Evolutionary conservation across 2,888 invertebrate species (phyloP).

Genomic region (Sceliomorpha sp.): DNA sequence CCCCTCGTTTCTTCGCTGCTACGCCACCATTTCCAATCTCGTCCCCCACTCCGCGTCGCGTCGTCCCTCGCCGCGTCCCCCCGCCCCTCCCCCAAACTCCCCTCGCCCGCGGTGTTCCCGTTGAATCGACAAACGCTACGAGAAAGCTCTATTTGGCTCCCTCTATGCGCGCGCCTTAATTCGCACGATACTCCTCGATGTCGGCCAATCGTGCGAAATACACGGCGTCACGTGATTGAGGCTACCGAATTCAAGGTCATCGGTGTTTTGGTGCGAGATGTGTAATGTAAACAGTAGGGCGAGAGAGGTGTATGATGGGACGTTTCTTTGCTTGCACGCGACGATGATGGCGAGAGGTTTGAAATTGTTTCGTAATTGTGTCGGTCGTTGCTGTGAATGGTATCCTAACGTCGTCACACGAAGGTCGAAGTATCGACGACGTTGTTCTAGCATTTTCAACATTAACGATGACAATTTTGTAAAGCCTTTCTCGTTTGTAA

Average conservation of each 20-base stretch:
- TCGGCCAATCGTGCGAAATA: constrained; percentile 57
- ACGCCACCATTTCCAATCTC: constrained; percentile 6
- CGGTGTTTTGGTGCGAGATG: constrained; percentile 73
- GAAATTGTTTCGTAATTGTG: too few species aligned
- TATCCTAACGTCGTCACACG: too few species aligned
- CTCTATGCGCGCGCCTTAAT: constrained; percentile 62
- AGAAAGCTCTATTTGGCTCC: constrained; percentile 50
- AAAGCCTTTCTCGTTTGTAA: too few species aligned
- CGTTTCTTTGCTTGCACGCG: too few species aligned
- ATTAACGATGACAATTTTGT: too few species aligned
- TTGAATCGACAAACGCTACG: constrained; percentile 46
- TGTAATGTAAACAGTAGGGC: constrained; percentile 67
- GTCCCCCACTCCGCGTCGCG: constrained; percentile 5
- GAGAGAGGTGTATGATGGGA: too few species aligned
- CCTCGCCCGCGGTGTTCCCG: constrained; percentile 52
- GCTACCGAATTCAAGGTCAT: constrained; percentile 75
- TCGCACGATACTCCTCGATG: constrained; percentile 52
- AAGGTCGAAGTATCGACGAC: too few species aligned
- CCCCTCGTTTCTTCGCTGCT: constrained; percentile 33
- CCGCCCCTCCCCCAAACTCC: too few species aligned
- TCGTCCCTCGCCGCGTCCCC: constrained; percentile 4
- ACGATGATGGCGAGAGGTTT: too few species aligned
- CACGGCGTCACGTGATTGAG: constrained; percentile 67
- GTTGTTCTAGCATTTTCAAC: too few species aligned
- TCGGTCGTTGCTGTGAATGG: too few species aligned